These are phyloP conservation scores for Chromobotia macracanthus DNA, from an alignment of 2,797 vertebrate species.

Conservation along the genomic window DNA sequence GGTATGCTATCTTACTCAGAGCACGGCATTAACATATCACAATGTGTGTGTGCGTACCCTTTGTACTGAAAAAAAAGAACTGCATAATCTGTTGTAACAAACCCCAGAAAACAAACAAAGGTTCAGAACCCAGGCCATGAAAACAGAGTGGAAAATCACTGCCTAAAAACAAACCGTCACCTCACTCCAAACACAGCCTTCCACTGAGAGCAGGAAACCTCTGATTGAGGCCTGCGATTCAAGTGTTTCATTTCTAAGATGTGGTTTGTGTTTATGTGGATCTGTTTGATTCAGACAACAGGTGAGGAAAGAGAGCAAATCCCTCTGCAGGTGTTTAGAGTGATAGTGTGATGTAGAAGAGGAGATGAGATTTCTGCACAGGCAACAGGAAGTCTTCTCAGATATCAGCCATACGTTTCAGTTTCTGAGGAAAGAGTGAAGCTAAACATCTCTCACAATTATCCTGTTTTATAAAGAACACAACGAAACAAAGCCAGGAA, in stretches of 20 bases:
- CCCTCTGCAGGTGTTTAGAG: slow-evolving; percentile 27
- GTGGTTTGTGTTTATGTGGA: background rate
- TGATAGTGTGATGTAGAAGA: slow-evolving; percentile 27
- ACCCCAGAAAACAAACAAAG: slow-evolving; percentile 14
- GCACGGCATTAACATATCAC: background rate
- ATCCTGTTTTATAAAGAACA: too few relatives aligned
- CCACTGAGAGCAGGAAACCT: background rate
- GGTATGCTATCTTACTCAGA: background rate
- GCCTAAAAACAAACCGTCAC: background rate
- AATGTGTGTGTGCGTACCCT: background rate
- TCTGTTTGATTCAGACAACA: slow-evolving; percentile 28
- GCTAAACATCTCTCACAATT: slow-evolving; percentile 40
- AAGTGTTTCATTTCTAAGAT: background rate
- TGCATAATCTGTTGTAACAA: background rate
- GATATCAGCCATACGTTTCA: slow-evolving; percentile 41
- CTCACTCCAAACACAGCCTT: slow-evolving; percentile 8
- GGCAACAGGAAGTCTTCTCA: slow-evolving; percentile 25
- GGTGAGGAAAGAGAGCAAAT: slow-evolving; percentile 25
- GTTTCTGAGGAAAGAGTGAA: slow-evolving; percentile 38
- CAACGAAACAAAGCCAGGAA: too few relatives aligned
- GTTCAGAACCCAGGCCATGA: background rate
- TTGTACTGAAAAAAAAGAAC: slow-evolving; percentile 9
- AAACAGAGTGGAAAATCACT: too few relatives aligned
- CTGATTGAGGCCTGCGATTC: background rate
- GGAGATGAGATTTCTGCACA: slow-evolving; percentile 27